Evolutionary conservation across 2,797 vertebrate genomes (phyloP).

Genomic region (Meda fulgida): DNA sequence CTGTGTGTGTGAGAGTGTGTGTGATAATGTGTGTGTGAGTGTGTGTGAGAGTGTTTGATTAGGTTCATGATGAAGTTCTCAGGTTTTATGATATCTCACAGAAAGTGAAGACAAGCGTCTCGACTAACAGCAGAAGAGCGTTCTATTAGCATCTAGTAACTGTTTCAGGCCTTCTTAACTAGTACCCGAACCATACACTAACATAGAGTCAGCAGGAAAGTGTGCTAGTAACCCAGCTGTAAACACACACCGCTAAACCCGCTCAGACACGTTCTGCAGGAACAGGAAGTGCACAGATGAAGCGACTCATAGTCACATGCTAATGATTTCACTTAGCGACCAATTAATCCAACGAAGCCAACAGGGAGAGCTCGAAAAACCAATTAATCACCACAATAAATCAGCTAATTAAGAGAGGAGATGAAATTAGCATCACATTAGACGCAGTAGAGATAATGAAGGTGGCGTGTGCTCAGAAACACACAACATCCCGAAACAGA

Average conservation of each 20-base stretch:
- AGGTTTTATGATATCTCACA: too few relatives aligned
- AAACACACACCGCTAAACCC: too few relatives aligned
- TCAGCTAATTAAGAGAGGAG: slow-evolving; percentile 46
- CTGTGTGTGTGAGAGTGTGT: not conserved
- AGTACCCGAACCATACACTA: too few relatives aligned
- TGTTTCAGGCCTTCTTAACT: too few relatives aligned
- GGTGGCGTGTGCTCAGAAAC: not conserved
- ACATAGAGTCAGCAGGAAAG: too few relatives aligned
- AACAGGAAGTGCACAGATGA: slow-evolving; percentile 5
- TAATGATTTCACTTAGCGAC: slow-evolving; percentile 38
- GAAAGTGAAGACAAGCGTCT: too few relatives aligned
- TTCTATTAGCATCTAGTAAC: too few relatives aligned
- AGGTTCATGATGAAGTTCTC: too few relatives aligned
- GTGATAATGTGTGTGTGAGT: too few relatives aligned
- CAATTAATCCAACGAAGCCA: slow-evolving; percentile 48
- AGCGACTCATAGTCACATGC: not conserved
- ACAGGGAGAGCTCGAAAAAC: slow-evolving; percentile 42
- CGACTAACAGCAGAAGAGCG: too few relatives aligned
- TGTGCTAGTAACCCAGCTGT: too few relatives aligned
- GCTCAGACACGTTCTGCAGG: not conserved
- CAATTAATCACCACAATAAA: slow-evolving; percentile 57
- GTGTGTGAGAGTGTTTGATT: too few relatives aligned
- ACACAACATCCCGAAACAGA: not conserved
- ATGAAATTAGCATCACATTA: slow-evolving; percentile 41
- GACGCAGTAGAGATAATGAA: slow-evolving; percentile 13